Conservation (phyloP, 2,113 vertebrate genomes). For the Athene cunicularia region DNA sequence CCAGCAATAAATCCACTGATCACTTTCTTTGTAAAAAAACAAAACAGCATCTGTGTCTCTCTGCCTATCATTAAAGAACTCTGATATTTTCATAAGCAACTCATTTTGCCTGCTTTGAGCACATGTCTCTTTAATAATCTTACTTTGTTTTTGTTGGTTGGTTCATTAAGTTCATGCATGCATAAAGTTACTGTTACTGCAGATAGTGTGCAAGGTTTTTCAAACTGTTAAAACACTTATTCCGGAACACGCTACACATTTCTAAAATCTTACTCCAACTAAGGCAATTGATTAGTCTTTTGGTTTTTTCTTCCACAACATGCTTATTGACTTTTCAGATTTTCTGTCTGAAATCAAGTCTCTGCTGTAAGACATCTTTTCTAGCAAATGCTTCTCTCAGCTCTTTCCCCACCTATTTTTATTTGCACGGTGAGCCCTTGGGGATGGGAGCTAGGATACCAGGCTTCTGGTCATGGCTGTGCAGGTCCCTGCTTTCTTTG, state of each 20-base stretch:
- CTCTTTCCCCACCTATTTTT: background rate
- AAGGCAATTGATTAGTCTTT: background rate
- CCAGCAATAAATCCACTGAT: background rate
- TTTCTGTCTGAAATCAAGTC: background rate
- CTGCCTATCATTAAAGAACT: background rate
- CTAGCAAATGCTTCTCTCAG: background rate
- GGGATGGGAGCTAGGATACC: background rate
- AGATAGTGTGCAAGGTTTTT: constrained; percentile 29
- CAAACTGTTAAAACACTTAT: background rate
- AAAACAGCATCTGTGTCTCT: background rate
- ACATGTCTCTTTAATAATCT: constrained; percentile 48
- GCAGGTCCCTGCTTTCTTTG: background rate
- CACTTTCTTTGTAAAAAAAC: background rate
- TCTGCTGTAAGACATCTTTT: background rate
- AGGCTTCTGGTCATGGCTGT: background rate
- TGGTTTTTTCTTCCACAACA: background rate
- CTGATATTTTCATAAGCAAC: background rate
- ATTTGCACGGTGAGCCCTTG: background rate
- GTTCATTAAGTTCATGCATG: constrained; percentile 54
- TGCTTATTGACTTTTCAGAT: background rate
- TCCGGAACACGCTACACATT: background rate
- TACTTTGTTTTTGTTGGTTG: constrained; percentile 29
- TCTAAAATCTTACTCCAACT: background rate
- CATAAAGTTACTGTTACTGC: constrained; percentile 40
- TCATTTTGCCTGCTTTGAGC: constrained; percentile 31